A percentile compares a stretch with the other conserved stretches of the same genome.
phyloP scores from a whole-genome alignment of 2,113 vertebrate genomes.

The Antidorcas marsupialis region DNA sequence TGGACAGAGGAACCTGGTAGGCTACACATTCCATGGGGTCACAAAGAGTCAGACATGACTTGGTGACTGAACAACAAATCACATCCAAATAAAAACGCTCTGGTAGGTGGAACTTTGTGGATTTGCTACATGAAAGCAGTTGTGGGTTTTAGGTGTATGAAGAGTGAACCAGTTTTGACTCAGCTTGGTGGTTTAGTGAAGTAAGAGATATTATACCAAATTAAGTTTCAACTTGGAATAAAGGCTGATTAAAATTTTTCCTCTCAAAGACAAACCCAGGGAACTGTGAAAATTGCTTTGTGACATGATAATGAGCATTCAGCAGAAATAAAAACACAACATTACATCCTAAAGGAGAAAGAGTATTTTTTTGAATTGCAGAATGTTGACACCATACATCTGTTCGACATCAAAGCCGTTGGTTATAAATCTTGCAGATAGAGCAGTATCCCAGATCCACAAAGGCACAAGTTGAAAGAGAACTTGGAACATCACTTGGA shows the following conservation, averaged over 20 bases:
- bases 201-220: neutral
- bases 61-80: neutral
- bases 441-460: constrained; percentile 43
- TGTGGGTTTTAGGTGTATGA: neutral
- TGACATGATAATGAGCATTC: neutral
- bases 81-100: neutral
- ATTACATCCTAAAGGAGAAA: constrained; percentile 17
- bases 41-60: neutral
- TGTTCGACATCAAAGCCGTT: constrained; percentile 41
- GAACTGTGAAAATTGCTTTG: constrained; percentile 1
- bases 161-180: neutral
- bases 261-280: constrained; percentile 16
- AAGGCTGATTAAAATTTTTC: neutral
- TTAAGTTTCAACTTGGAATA: neutral
- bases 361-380: constrained; percentile 31
- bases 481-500: constrained; percentile 25
- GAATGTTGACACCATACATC: constrained; percentile 32
- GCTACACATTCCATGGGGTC: neutral
- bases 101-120: neutral
- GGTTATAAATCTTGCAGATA: constrained; percentile 67
- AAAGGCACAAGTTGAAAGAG: constrained; percentile 62
- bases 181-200: neutral
- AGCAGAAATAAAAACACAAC: neutral
- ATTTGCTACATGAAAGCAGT: neutral
- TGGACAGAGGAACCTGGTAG: neutral